Conservation (phyloP, 2,888 invertebrate species). For the Portevinia maculata region DNA sequence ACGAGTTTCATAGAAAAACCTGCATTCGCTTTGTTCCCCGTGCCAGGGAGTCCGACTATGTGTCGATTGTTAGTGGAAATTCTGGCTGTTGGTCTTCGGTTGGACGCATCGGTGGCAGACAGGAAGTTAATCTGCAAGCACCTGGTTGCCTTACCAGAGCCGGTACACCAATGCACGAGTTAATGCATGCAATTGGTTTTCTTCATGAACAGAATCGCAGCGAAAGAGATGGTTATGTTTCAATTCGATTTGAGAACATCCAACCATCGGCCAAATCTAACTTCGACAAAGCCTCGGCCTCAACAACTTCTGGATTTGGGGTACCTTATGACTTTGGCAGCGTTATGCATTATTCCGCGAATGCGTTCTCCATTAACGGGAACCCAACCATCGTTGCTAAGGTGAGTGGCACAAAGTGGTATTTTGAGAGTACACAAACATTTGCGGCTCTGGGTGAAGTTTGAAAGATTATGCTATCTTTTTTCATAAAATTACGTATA, state of each 20-base stretch:
- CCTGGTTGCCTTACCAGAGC: conserved; percentile 88
- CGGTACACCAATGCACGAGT: conserved; percentile 90
- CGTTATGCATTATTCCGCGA: conserved; percentile 92
- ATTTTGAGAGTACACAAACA: background rate
- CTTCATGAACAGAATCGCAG: conserved; percentile 92
- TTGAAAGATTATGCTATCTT: conserved; percentile 5
- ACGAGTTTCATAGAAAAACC: conserved; percentile 89
- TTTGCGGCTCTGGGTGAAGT: conserved; percentile 28
- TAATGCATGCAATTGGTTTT: conserved; percentile 91
- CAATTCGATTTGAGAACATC: conserved; percentile 88
- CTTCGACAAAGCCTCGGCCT: conserved; percentile 86
- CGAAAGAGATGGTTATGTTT: conserved; percentile 88
- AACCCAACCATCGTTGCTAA: conserved; percentile 88
- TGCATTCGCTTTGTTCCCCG: conserved; percentile 90
- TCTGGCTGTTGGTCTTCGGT: conserved; percentile 93
- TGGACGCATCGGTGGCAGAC: conserved; percentile 86
- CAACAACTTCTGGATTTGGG: conserved; percentile 86
- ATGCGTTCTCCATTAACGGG: conserved; percentile 89
- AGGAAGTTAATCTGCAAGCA: conserved; percentile 88
- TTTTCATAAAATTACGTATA: background rate
- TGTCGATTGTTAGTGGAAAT: conserved; percentile 87
- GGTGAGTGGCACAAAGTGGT: conserved; percentile 83
- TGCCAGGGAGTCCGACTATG: conserved; percentile 86
- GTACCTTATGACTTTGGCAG: conserved; percentile 91
- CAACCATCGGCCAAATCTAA: conserved; percentile 86